A percentile compares a stretch with the other conserved stretches of the same genome.
Evolutionary conservation across 2,113 vertebrate species (phyloP).

Genomic region (Oncorhynchus gorbuscha): DNA sequence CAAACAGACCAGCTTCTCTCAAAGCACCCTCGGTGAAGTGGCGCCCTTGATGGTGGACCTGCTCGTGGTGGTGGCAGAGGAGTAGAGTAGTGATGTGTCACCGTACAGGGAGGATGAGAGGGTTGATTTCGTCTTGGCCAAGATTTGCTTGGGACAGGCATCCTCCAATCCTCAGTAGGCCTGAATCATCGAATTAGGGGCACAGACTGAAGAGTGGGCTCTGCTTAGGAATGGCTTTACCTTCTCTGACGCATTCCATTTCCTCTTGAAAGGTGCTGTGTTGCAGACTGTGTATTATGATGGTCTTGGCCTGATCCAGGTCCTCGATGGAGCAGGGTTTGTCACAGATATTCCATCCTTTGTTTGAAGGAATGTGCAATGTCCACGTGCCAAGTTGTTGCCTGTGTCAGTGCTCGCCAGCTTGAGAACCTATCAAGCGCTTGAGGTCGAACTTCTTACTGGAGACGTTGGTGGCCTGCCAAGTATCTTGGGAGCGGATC

Average conservation of each 20-base stretch:
- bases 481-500: not conserved
- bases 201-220: not conserved
- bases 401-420: not conserved
- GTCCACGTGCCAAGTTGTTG: conserved; percentile 10
- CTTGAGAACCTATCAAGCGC: conserved; percentile 19
- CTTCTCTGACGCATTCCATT: not conserved
- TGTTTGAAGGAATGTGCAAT: not conserved
- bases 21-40: not conserved
- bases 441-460: not conserved
- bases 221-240: not conserved
- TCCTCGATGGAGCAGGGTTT: conserved; percentile 14
- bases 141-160: not conserved
- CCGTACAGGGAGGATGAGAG: conserved; percentile 4
- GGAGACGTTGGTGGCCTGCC: not conserved
- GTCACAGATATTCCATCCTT: conserved; percentile 20
- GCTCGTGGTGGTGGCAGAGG: not conserved
- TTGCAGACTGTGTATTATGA: not conserved
- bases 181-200: not conserved
- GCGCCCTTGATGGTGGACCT: conserved; percentile 9
- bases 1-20: not conserved
- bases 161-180: conserved; percentile 10
- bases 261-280: not conserved
- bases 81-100: not conserved
- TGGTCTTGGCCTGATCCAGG: not conserved
- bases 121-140: not conserved